phyloP scores from a whole-genome alignment of 2,888 invertebrate genomes.

The Pristionchus mayeri region DNA sequence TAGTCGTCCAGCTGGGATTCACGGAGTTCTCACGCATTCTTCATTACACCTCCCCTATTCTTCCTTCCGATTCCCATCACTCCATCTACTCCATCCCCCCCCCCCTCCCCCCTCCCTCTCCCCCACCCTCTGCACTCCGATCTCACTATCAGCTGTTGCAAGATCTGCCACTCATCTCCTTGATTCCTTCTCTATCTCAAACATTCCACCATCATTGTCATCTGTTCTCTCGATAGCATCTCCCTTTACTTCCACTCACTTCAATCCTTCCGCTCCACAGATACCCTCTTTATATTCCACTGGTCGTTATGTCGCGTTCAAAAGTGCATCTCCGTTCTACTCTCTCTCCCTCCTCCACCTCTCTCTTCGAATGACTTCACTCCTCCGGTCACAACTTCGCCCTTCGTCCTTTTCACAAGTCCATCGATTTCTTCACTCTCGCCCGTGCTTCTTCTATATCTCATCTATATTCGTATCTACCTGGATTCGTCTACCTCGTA shows the following conservation, averaged over 20 bases:
- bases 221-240: not conserved
- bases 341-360: constrained; percentile 54
- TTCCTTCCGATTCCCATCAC: not conserved
- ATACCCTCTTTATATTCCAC: not conserved
- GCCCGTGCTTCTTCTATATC: not conserved
- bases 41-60: not conserved
- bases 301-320: not conserved
- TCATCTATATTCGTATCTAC: too few relatives aligned
- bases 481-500: too few relatives aligned
- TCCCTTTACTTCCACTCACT: not conserved
- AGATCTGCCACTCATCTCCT: constrained; percentile 36
- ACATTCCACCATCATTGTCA: constrained; percentile 12
- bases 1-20: not conserved
- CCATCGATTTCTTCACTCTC: not conserved
- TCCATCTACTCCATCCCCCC: not conserved
- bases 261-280: not conserved
- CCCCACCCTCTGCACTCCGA: not conserved
- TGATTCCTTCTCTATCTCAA: constrained; percentile 9
- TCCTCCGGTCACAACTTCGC: constrained; percentile 15
- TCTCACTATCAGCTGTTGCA: constrained; percentile 37
- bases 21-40: not conserved
- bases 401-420: not conserved
- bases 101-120: not conserved
- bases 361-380: not conserved
- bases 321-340: constrained; percentile 43